These are phyloP conservation scores for Platalea minor DNA, from an alignment of 2,797 vertebrate genomes.

Conservation along the genomic window DNA sequence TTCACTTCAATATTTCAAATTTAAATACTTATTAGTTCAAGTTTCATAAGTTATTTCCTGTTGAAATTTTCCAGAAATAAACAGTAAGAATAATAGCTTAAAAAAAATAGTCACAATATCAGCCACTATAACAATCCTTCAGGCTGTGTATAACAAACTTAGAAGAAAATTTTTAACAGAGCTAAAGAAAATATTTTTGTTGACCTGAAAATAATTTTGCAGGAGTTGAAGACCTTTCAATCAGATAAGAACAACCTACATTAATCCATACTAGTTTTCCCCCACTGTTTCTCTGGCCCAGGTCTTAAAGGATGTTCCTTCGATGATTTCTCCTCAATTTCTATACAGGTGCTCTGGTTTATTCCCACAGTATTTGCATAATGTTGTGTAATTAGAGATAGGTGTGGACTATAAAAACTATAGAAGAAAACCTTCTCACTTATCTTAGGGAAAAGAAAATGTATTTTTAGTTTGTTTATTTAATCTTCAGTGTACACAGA, in stretches of 20 bases:
- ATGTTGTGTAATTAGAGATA: background rate
- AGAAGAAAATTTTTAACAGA: background rate
- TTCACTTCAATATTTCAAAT: background rate
- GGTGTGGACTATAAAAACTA: background rate
- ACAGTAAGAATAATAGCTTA: background rate
- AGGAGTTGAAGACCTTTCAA: background rate
- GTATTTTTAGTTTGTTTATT: background rate
- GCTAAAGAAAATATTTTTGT: background rate
- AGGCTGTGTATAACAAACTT: background rate
- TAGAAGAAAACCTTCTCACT: background rate
- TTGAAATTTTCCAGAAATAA: background rate
- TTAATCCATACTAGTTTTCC: background rate
- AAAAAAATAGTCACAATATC: background rate
- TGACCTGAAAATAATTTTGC: background rate
- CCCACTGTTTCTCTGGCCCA: background rate
- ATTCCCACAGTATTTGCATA: background rate
- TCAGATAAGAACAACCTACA: background rate
- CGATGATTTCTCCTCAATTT: background rate
- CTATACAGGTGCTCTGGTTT: background rate
- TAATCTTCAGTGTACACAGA: background rate
- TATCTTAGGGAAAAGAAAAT: background rate
- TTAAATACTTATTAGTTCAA: background rate
- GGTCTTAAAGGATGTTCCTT: background rate
- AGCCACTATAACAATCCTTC: background rate
- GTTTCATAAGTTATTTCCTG: background rate